These are phyloP conservation scores for Nomada hirtipes DNA, from an alignment of 2,888 invertebrate genomes.

Conservation along the genomic window DNA sequence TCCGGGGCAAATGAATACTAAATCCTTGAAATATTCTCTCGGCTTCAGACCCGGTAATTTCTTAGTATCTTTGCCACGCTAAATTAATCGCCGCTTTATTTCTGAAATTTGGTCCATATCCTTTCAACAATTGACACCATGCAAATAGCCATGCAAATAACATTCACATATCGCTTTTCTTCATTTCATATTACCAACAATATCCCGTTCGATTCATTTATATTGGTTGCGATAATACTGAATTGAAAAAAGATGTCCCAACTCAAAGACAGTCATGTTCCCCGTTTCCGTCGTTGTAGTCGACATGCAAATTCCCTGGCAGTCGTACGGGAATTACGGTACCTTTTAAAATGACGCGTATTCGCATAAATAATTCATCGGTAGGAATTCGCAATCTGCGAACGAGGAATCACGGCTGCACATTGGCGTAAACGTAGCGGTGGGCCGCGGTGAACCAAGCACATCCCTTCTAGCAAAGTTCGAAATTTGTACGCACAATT, in stretches of 20 bases:
- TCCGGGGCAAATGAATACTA: neutral
- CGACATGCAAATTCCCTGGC: slow-evolving; percentile 17
- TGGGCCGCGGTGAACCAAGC: slow-evolving; percentile 46
- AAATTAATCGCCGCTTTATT: too few relatives aligned
- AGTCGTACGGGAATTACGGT: slow-evolving; percentile 61
- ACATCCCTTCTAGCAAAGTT: slow-evolving; percentile 75
- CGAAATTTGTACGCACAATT: slow-evolving; percentile 79
- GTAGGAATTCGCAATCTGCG: slow-evolving; percentile 56
- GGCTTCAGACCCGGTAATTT: neutral
- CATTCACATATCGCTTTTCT: too few relatives aligned
- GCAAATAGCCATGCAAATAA: too few relatives aligned
- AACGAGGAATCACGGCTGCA: slow-evolving; percentile 31
- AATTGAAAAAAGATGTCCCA: too few relatives aligned
- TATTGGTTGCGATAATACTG: too few relatives aligned
- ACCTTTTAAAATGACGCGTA: slow-evolving; percentile 73
- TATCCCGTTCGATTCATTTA: too few relatives aligned
- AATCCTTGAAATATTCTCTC: neutral
- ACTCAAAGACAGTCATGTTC: neutral
- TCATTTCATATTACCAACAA: too few relatives aligned
- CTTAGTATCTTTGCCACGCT: neutral
- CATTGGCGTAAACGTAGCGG: slow-evolving; percentile 10
- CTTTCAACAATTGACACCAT: too few relatives aligned
- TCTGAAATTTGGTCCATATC: too few relatives aligned
- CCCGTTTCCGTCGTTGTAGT: neutral
- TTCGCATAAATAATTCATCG: slow-evolving; percentile 79